Base-by-base conservation (phyloP, 2,888 invertebrate species). In the Sarcophaga variegata region DNA sequence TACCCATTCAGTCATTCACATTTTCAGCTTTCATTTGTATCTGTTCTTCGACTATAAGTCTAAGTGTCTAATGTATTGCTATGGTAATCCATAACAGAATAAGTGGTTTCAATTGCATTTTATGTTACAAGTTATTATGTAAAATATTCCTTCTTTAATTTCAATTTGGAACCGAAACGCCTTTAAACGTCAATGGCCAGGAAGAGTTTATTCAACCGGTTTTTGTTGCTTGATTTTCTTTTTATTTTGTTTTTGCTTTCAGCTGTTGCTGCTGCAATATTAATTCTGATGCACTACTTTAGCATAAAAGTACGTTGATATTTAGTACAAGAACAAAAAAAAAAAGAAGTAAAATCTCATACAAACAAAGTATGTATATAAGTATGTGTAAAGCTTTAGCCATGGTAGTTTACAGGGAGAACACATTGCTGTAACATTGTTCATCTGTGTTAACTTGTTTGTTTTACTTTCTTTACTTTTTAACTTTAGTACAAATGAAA, bases 201-300 rank as follows among this genome's bases (percentile, higher is more conserved):
- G 83, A 20, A 70, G 77, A 83, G 86, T 86, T 86, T 86, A 83
- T 83, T 86, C 86, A 86, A 86, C 86, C 83, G 77, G 81, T 83
- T 81, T 81, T 64, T 69, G 77, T 69, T 79, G 54, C 25, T 71
- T 12, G 11, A 49, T 49, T 49, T 14, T 14, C 11, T 14, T 6
- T 14, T 49, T 49, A 11, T 49, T 49, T 49, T 79, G 49, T 85
- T 72, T 69, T 80, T 75, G 75, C 66, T 83, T 77, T 79, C 67
- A 66, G 71, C 71, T 66, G 17, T 54, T 54, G 62, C 78, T 78
- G 67, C 78, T 83, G 67, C 20, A 69, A 79, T 69, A 78, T 72
- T 72, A 78, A 72, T 83, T 54, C 83, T 74, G n/a, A 76, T 22
- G 37, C 78, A 70, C 27, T 59, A 37, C 47, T 72, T 72, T 59